These are phyloP conservation scores for Planococcus citri DNA, from an alignment of 1,140 invertebrate genomes.

Conservation along the genomic window DNA sequence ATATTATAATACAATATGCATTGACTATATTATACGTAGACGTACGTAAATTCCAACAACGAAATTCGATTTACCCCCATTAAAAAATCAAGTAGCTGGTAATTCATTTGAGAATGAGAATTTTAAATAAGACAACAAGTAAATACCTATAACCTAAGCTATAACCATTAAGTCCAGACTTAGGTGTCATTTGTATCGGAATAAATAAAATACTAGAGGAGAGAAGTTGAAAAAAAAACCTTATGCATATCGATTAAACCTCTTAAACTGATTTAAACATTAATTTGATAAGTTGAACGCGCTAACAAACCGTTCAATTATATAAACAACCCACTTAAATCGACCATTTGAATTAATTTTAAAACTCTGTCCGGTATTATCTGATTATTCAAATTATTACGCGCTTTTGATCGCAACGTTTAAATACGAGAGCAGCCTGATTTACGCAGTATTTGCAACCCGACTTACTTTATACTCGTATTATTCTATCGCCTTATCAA, in stretches of 20 bases:
- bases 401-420: not conserved
- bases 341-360: not conserved
- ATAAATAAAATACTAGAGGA: not conserved
- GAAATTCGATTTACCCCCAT: not conserved
- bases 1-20: too few relatives aligned
- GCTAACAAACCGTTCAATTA: not conserved
- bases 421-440: too few relatives aligned
- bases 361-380: not conserved
- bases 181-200: not conserved
- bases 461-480: too few relatives aligned
- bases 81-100: not conserved
- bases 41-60: not conserved
- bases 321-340: conserved; percentile 6
- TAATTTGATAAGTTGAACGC: not conserved
- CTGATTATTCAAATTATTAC: not conserved
- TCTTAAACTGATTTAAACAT: not conserved
- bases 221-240: too few relatives aligned
- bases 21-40: not conserved
- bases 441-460: not conserved
- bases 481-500: not conserved
- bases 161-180: not conserved
- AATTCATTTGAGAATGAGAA: not conserved
- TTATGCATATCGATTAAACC: not conserved
- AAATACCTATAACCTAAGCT: not conserved
- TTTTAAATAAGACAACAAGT: not conserved